Evolutionary conservation across 2,797 vertebrate species (phyloP).

Genomic region (Scomberomorus guttatus): DNA sequence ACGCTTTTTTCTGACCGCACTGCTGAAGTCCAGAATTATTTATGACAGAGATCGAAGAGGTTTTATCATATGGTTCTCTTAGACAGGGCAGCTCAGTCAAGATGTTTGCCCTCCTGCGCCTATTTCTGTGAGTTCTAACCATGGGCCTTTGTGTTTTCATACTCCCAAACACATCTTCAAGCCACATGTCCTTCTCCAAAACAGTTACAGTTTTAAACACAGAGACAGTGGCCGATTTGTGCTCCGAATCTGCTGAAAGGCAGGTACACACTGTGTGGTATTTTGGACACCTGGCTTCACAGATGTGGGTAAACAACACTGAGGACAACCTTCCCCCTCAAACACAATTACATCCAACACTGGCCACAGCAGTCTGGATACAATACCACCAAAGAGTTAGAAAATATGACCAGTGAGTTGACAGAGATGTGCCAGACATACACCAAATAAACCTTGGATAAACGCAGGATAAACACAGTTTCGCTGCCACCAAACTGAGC

Average conservation of each 20-base stretch:
- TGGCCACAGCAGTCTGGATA: conserved; percentile 25
- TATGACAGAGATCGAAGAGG: conserved; percentile 57
- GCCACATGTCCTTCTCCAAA: conserved; percentile 38
- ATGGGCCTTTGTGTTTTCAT: conserved; percentile 28
- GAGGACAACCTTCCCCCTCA: conserved; percentile 35
- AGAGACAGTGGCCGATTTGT: conserved; percentile 2
- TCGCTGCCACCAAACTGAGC: conserved; percentile 53
- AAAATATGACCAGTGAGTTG: background rate
- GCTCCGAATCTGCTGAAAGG: background rate
- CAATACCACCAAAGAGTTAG: conserved; percentile 39
- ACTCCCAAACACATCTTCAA: conserved; percentile 35
- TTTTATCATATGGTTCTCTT: conserved; percentile 53
- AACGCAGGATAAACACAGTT: conserved; percentile 66
- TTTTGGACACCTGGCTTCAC: conserved; percentile 57
- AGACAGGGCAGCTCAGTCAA: conserved; percentile 47
- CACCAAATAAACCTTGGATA: conserved; percentile 63
- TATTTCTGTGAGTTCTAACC: conserved; percentile 39
- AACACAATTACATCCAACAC: conserved; percentile 38
- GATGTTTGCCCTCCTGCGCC: conserved; percentile 50
- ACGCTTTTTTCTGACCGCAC: conserved; percentile 40
- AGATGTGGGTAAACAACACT: conserved; percentile 59
- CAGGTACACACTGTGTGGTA: conserved; percentile 24
- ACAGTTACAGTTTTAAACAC: background rate
- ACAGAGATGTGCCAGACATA: conserved; percentile 47
- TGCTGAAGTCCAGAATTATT: conserved; percentile 49